Conservation (phyloP, 37 sponge, comb jelly and placozoan genomes). For the Halisarca cf. caerulea region DNA sequence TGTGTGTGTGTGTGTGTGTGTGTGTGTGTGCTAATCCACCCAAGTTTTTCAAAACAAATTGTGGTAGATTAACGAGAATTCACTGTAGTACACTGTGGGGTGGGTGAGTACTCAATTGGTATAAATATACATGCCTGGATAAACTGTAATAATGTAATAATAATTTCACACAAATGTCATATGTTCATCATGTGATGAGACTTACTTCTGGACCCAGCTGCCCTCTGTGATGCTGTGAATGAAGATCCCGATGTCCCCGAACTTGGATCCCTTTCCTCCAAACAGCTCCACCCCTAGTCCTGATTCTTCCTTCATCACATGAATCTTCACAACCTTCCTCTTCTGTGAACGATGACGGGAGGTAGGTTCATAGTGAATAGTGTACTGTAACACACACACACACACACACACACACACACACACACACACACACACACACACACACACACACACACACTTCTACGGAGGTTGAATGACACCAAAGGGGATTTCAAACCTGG, state of each 20-base stretch:
- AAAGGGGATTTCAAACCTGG: no score
- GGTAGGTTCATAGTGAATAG: background rate
- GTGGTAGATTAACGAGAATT: no score
- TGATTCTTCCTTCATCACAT: constrained; percentile 48
- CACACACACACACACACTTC: no score
- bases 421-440: no score
- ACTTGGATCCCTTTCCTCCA: constrained; percentile 68
- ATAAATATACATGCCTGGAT: background rate
- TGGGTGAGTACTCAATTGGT: background rate
- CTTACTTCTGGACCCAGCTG: constrained; percentile 65
- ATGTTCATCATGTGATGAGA: background rate
- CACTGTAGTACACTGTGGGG: background rate
- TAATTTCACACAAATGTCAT: background rate
- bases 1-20: no score
- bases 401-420: no score
- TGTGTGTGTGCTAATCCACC: no score
- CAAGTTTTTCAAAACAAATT: no score
- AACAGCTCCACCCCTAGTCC: constrained; percentile 68
- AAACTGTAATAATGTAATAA: background rate
- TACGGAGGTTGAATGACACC: no score
- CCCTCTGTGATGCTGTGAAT: constrained; percentile 41
- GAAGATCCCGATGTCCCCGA: constrained; percentile 73
- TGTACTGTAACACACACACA: background rate
- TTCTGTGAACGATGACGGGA: constrained; percentile 29
- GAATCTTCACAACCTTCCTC: constrained; percentile 66